Evolutionary conservation across 1,140 invertebrate species (phyloP).

Genomic region (Drosophila kepulauana): DNA sequence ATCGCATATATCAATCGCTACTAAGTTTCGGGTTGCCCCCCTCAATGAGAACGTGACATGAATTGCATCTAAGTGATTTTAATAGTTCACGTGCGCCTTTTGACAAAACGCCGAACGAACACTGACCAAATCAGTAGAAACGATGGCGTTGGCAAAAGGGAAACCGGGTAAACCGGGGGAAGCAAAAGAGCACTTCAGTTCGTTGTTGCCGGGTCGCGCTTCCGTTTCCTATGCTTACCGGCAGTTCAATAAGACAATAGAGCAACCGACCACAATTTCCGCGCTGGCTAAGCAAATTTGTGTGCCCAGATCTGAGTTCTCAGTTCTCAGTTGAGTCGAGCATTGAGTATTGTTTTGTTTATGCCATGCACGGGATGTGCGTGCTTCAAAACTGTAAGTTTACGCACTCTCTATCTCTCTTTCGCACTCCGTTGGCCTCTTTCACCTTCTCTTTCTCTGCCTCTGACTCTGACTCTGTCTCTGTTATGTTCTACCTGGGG

Average conservation of each 20-base stretch:
- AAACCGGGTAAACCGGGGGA: background rate
- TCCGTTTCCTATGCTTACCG: slow-evolving; percentile 44
- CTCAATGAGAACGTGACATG: slow-evolving; percentile 68
- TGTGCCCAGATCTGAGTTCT: slow-evolving; percentile 11
- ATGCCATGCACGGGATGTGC: slow-evolving; percentile 66
- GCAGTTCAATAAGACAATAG: slow-evolving; percentile 52
- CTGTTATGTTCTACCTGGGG: background rate
- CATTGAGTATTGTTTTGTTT: slow-evolving; percentile 57
- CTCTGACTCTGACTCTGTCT: background rate
- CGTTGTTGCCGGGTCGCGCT: slow-evolving; percentile 38
- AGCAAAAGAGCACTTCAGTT: slow-evolving; percentile 14
- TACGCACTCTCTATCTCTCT: slow-evolving; percentile 11
- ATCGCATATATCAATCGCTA: slow-evolving; percentile 76
- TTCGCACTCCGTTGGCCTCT: slow-evolving; percentile 2
- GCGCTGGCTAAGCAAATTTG: slow-evolving; percentile 70
- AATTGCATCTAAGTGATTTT: slow-evolving; percentile 82
- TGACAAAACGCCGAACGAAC: slow-evolving; percentile 72
- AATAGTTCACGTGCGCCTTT: slow-evolving; percentile 82
- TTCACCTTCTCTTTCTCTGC: background rate
- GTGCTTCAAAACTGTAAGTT: slow-evolving; percentile 77
- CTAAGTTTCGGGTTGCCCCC: slow-evolving; percentile 60
- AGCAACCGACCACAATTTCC: slow-evolving; percentile 58
- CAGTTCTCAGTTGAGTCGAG: slow-evolving; percentile 4
- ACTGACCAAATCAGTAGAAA: slow-evolving; percentile 6
- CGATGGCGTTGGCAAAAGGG: background rate